Evolutionary conservation across 2,888 invertebrate species (phyloP), one percentile per base, ranked within the genome.

Genomic region (Perizoma flavofasciatum): DNA sequence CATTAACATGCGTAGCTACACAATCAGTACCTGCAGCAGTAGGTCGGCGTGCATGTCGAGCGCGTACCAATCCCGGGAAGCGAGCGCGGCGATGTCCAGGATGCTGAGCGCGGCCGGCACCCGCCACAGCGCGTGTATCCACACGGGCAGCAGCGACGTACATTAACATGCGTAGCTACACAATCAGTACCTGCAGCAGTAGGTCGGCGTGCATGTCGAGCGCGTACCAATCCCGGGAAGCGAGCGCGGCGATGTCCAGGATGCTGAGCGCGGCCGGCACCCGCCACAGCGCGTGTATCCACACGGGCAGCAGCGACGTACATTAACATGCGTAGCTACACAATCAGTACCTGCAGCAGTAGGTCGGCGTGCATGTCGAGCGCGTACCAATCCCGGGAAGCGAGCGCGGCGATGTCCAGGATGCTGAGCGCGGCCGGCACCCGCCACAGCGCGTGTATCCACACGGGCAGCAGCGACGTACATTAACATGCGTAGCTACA

Each of bases 71-170:
- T 78, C 77, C 9, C 73, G 68, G 34, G 71, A 65, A 9, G 75
- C 61, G n/a, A 84, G 63, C 11, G 77, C 67, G 6, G 76, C 75
- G 0, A 72, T 67, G 55, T 80, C 82, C 46, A 85, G 61, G 9
- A 60, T 10, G 40, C 66, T 6, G 61, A 67, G 52, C 63, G 59
- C 44, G 54, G 62, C 49, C 41, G 69, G 49, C 35, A 67, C 63
- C 37, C 69, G 71, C 82, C 86, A 83, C 63, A 85, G 69, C 34
- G 79, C 83, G 64, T 81, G 82, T 58, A 85, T 70, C 90, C 90
- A 90, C 34, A 79, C 80, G 5, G 72, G 57, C 47, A 81, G 57
- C 35, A 80, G 53, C 11, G 40, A 37, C 4, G 46, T 37, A n/a
- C 22, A 22, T 22, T 22, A 22, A 3, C 22, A 3, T 22, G 22